Evolutionary conservation across 2,113 vertebrate species (phyloP), one percentile per base, ranked within the genome.

Genomic region (Strix aluco): DNA sequence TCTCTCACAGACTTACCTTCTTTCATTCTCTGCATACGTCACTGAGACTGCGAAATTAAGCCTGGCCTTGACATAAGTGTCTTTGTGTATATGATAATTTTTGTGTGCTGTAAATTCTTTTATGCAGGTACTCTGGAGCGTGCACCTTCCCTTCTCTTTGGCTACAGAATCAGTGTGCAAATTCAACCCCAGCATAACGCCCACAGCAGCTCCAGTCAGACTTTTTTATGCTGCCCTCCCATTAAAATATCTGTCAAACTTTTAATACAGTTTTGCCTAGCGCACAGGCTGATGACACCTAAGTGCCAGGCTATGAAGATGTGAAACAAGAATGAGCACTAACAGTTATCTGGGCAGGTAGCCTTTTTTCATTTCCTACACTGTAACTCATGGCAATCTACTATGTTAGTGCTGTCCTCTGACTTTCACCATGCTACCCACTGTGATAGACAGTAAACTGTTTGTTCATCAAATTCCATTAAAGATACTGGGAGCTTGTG

Each of bases 341-440:
- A 7, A 72, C 10, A 19, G 14, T 10, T 36, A 40, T 21, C 29
- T 20, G 12, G 44, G 51, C 46, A 34, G 0, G 10, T 17, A 30
- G 66, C 13, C 51, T 20, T 27, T 65, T 54, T 26, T 63, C 1
- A 2, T 36, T 74, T 25, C 44, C 44, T 16, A 6, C 27, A 11
- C 9, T 0, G 0, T 19, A 29, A 66, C 11, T 75, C 5, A 1
- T 3, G 13, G 25, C 63, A 36, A 36, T 72, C 21, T 16, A 2
- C 23, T 8, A 1, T 2, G 10, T 44, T 19, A 62, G 21, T 2
- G 16, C 47, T 32, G 9, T n/a, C 30, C 74, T 73, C 38, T 1
- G 1, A 75, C 40, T 14, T 61, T 38, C 57, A n/a, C 63, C 2
- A 1, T 49, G 55, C 30, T 44, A 20, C 19, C 15, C 32, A 59